Percentiles rank a stretch among this genome's conserved stretches.
Conservation (phyloP, 2,888 invertebrate species). For the Harpalus rufipes region DNA sequence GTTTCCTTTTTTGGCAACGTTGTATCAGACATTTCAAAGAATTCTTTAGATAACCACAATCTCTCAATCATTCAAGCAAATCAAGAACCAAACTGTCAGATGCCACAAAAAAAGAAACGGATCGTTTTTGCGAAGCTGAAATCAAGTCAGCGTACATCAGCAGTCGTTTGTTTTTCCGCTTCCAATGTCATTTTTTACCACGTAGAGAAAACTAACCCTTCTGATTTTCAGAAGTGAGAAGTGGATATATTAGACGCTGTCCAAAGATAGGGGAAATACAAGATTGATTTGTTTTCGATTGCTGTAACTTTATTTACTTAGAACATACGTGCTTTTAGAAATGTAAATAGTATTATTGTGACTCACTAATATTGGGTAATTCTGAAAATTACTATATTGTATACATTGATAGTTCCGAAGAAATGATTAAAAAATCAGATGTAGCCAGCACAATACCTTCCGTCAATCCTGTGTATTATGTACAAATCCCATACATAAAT, state of each 20-base stretch:
- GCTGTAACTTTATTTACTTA: not conserved
- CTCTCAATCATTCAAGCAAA: slow-evolving; percentile 33
- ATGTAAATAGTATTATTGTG: not conserved
- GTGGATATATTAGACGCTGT: not conserved
- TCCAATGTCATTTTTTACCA: slow-evolving; percentile 31
- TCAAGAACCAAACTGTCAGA: slow-evolving; percentile 44
- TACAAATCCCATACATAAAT: too few relatives aligned
- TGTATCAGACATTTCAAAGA: not conserved
- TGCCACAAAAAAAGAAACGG: not conserved
- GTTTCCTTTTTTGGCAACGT: slow-evolving; percentile 22
- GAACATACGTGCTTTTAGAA: not conserved
- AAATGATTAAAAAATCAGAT: too few relatives aligned
- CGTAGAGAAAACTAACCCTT: slow-evolving; percentile 29
- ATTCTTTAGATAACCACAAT: slow-evolving; percentile 30
- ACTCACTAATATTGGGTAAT: not conserved
- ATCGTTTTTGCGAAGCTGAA: slow-evolving; percentile 11
- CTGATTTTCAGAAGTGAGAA: slow-evolving; percentile 26
- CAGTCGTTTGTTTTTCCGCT: slow-evolving; percentile 35
- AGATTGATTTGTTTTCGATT: slow-evolving; percentile 20
- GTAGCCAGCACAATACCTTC: too few relatives aligned
- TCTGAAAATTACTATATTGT: too few relatives aligned
- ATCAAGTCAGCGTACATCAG: slow-evolving; percentile 32
- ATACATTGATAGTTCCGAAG: too few relatives aligned
- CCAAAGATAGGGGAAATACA: not conserved
- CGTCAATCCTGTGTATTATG: too few relatives aligned